Evolutionary conservation across 2,113 vertebrate species (phyloP).

Genomic region (Aleadryas rufinucha): DNA sequence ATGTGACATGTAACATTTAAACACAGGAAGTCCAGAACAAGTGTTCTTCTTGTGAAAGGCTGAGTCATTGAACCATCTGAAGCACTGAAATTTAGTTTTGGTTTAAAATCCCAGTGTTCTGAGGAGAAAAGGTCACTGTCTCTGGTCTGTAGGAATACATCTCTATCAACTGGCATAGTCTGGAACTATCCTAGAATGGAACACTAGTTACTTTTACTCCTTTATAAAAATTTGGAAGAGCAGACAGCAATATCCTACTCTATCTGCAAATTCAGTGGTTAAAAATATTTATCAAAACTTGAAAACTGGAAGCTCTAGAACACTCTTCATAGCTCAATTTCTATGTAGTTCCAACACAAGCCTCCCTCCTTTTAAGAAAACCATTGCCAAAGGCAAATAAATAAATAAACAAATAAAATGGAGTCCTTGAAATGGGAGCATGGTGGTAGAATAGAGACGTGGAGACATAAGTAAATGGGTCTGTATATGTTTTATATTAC

Average conservation of each 20-base stretch:
- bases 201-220: not conserved
- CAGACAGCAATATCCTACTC: not conserved
- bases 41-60: not conserved
- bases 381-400: not conserved
- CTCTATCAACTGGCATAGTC: not conserved
- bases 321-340: not conserved
- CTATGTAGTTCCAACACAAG: not conserved
- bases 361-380: not conserved
- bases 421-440: rapidly evolving
- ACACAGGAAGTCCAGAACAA: not conserved
- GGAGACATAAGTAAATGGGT: not conserved
- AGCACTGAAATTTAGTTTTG: not conserved
- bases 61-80: not conserved
- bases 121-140: not conserved
- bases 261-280: not conserved
- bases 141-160: not conserved
- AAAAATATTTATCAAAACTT: not conserved
- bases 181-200: not conserved
- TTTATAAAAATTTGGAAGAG: not conserved
- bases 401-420: not conserved
- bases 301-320: not conserved
- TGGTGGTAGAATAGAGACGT: not conserved
- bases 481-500: not conserved
- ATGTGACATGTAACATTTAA: not conserved
- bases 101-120: not conserved